phyloP scores from a whole-genome alignment of 2,797 vertebrate genomes.

The Scarus forsteni region DNA sequence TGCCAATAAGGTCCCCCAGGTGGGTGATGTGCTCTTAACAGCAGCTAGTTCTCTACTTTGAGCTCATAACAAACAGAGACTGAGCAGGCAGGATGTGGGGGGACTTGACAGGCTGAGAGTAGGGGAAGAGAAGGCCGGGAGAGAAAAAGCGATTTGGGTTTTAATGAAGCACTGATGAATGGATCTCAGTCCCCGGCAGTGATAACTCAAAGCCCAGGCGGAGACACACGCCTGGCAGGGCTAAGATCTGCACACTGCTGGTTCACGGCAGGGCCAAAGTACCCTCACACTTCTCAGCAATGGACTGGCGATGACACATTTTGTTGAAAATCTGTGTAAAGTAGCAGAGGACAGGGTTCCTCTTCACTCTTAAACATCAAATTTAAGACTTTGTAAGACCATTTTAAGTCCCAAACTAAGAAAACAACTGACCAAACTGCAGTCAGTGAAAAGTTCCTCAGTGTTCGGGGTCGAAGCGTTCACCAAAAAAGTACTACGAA shows the following conservation, averaged over 20 bases:
- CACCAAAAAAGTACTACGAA: too few species aligned
- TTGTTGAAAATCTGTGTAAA: conserved; percentile 28
- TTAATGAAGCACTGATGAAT: conserved; percentile 80
- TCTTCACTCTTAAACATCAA: too few species aligned
- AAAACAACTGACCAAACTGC: too few species aligned
- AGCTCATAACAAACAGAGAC: conserved; percentile 43
- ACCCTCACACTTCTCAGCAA: conserved; percentile 24
- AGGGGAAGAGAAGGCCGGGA: conserved; percentile 46
- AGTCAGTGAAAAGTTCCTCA: too few species aligned
- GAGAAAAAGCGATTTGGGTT: conserved; percentile 76
- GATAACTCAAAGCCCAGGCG: conserved; percentile 73
- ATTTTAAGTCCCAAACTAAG: too few species aligned
- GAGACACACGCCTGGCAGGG: conserved; percentile 65
- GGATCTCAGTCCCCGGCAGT: conserved; percentile 58
- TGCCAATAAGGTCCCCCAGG: conserved; percentile 45
- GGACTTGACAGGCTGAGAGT: conserved; percentile 48
- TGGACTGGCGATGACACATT: conserved; percentile 15
- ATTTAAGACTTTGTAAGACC: too few species aligned
- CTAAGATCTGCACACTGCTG: conserved; percentile 52
- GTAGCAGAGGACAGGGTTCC: too few species aligned
- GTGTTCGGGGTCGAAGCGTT: too few species aligned
- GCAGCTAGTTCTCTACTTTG: conserved; percentile 50
- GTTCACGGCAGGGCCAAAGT: conserved; percentile 57
- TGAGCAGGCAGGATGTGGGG: conserved; percentile 55
- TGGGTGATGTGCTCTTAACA: conserved; percentile 61